These are phyloP conservation scores for Neofelis nebulosa DNA, from an alignment of 2,113 vertebrate genomes.

Conservation along the genomic window DNA sequence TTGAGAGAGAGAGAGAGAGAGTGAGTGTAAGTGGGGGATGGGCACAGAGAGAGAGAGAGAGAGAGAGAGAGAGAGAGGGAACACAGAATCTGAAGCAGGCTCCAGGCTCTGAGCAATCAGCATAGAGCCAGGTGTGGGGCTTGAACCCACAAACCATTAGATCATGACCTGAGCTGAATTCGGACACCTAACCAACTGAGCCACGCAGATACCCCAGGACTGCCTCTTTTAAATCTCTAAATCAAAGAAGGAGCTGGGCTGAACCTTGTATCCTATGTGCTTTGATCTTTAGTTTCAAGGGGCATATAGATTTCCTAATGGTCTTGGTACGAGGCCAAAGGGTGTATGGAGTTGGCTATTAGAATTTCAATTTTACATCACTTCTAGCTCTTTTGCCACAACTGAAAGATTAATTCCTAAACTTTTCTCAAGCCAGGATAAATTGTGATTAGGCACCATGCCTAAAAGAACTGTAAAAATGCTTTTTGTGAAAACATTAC, in stretches of 20 bases:
- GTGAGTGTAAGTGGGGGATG: no score
- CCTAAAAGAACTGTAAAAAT: conserved; percentile 53
- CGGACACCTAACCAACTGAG: no score
- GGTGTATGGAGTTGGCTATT: neutral
- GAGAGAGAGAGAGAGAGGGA: no score
- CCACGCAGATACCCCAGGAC: neutral
- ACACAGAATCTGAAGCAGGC: no score
- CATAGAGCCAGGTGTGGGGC: no score
- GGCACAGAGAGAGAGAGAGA: no score
- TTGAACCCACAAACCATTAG: no score
- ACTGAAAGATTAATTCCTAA: conserved; percentile 28
- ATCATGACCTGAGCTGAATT: no score
- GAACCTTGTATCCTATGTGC: neutral
- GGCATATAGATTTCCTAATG: neutral
- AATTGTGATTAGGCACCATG: neutral
- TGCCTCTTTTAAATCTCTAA: neutral
- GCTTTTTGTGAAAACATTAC: conserved; percentile 44
- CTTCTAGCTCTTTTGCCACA: neutral
- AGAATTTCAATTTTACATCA: conserved; percentile 35
- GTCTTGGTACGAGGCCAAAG: neutral
- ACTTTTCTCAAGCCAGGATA: neutral
- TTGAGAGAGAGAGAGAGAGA: no score
- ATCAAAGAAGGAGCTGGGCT: neutral
- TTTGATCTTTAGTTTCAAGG: neutral
- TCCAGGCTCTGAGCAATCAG: no score